phyloP scores from a whole-genome alignment of 2,797 vertebrate species.

The Sebastes nivosus region DNA sequence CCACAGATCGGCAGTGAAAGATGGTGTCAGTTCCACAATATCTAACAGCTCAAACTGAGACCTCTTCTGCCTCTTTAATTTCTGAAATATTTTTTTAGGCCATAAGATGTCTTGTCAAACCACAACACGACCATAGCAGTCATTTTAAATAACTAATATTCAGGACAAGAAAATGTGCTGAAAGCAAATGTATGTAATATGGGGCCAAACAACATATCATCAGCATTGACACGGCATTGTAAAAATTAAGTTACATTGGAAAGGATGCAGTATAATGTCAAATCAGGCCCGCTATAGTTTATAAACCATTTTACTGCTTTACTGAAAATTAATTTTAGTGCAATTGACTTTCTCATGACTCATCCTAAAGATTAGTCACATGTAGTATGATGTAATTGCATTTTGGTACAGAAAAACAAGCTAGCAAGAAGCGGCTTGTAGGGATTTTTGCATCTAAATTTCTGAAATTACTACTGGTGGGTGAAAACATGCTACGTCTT shows the following conservation, averaged over 20 bases:
- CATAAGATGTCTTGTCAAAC: background rate
- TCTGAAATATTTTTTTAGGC: background rate
- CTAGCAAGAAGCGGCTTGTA: background rate
- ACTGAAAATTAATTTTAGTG: background rate
- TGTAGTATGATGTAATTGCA: conserved; percentile 17
- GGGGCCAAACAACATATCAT: background rate
- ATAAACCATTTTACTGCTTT: background rate
- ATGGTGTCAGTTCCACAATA: conserved; percentile 8
- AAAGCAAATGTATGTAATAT: background rate
- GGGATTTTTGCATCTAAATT: background rate
- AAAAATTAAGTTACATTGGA: background rate
- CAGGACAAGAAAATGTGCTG: background rate
- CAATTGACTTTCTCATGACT: conserved; percentile 8
- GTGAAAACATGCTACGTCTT: background rate
- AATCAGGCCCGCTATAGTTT: background rate
- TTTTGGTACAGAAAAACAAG: conserved; percentile 3
- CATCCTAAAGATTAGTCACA: conserved; percentile 8
- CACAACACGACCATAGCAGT: background rate
- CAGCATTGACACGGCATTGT: background rate
- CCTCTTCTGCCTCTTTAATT: background rate
- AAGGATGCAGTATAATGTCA: background rate
- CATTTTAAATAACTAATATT: background rate
- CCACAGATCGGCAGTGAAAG: conserved; percentile 4
- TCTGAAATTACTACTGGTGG: background rate
- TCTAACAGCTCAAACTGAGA: background rate